phyloP scores from a whole-genome alignment of 2,888 invertebrate species.

The Gasteruption jaculator region DNA sequence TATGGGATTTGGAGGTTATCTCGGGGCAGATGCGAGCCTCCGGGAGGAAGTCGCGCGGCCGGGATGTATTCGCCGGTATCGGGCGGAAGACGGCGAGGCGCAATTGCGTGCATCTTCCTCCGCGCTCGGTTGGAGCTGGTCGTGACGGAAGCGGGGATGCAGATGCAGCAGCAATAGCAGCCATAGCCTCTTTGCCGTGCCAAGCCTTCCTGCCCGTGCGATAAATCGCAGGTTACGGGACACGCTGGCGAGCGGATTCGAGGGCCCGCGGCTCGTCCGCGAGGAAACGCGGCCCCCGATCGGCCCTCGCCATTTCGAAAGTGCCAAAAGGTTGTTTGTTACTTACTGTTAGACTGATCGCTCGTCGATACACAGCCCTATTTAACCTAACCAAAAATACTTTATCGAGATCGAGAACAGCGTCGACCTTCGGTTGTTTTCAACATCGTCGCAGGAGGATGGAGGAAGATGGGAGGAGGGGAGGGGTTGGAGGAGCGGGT shows the following conservation, averaged over 20 bases:
- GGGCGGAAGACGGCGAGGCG: too few species aligned
- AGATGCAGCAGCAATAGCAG: constrained; percentile 23
- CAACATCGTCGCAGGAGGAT: too few species aligned
- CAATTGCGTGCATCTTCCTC: too few species aligned
- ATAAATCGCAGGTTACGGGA: constrained; percentile 20
- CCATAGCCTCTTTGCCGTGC: constrained; percentile 35
- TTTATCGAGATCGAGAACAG: constrained; percentile 38
- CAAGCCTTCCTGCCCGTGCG: constrained; percentile 29
- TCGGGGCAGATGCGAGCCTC: too few species aligned
- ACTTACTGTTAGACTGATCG: constrained; percentile 42
- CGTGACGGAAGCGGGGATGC: constrained; percentile 14
- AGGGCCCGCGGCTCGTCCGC: constrained; percentile 1
- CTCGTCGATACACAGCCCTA: constrained; percentile 28
- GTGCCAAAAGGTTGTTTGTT: too few species aligned
- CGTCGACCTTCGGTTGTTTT: constrained; percentile 52
- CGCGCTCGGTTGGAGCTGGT: too few species aligned
- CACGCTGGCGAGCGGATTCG: constrained; percentile 11
- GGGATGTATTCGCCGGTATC: too few species aligned
- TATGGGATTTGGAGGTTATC: constrained; percentile 22
- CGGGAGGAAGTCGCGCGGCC: too few species aligned
- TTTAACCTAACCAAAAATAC: constrained; percentile 48
- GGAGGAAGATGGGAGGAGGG: constrained; percentile 13
- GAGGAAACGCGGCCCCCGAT: constrained; percentile 2
- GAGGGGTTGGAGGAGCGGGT: background rate
- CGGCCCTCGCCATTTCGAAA: background rate